Conservation (phyloP, 2,888 invertebrate genomes). For the Nycteola revayana region DNA sequence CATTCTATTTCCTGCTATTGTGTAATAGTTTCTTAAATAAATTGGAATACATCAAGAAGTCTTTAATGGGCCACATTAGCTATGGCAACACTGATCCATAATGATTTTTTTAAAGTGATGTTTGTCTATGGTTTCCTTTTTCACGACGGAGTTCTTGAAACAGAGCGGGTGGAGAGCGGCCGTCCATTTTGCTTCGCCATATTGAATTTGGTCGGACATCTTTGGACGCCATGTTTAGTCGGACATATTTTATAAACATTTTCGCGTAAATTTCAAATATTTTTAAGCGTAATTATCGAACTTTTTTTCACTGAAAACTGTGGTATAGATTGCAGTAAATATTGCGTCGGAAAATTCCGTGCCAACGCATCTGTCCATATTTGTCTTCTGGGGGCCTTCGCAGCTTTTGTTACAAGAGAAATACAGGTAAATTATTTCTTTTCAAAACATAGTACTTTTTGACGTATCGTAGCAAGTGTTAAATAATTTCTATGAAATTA, state of each 20-base stretch:
- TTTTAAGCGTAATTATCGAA: constrained; percentile 74
- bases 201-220: constrained; percentile 84
- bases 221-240: constrained; percentile 88
- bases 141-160: constrained; percentile 42
- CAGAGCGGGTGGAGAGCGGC: constrained; percentile 54
- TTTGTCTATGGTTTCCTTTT: constrained; percentile 51
- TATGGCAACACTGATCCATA: constrained; percentile 42
- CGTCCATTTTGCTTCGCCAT: constrained; percentile 83
- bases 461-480: constrained; percentile 79
- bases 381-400: constrained; percentile 71
- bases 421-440: constrained; percentile 79
- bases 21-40: too few relatives aligned
- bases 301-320: constrained; percentile 75
- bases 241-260: constrained; percentile 89
- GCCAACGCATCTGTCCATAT: constrained; percentile 72
- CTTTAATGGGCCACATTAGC: background rate
- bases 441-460: constrained; percentile 74
- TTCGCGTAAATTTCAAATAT: constrained; percentile 83
- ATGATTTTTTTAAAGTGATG: constrained; percentile 33
- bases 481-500: constrained; percentile 70
- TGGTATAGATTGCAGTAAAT: constrained; percentile 60
- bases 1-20: too few relatives aligned
- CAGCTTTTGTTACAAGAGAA: constrained; percentile 80
- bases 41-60: constrained; percentile 1
- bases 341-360: constrained; percentile 64